Conservation (phyloP, 2,797 vertebrate species). For the Amblyraja radiata region DNA sequence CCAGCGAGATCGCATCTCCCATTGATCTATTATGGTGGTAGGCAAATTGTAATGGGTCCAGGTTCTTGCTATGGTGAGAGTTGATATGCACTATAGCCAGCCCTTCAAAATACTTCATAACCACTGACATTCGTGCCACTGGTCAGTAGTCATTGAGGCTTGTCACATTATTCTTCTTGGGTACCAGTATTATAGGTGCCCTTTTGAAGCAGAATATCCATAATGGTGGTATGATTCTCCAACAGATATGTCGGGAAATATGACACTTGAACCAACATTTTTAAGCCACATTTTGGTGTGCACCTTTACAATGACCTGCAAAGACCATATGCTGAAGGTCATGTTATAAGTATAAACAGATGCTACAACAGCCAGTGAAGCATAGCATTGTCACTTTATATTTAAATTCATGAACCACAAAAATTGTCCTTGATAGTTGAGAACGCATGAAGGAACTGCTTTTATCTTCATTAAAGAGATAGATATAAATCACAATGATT, state of each 20-base stretch:
- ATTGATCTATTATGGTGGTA: too few relatives aligned
- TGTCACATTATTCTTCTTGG: too few relatives aligned
- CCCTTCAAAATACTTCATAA: too few relatives aligned
- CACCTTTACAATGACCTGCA: neutral
- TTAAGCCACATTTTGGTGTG: neutral
- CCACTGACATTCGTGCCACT: too few relatives aligned
- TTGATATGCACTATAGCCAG: too few relatives aligned
- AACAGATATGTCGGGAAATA: neutral
- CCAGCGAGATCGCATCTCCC: too few relatives aligned
- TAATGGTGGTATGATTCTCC: neutral
- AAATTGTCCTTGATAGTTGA: neutral
- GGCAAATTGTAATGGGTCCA: too few relatives aligned
- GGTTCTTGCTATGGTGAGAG: too few relatives aligned
- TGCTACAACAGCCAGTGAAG: neutral
- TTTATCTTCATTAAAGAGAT: neutral
- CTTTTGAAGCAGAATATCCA: neutral
- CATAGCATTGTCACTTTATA: neutral
- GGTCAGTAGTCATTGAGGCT: too few relatives aligned
- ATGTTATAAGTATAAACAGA: constrained; percentile 9
- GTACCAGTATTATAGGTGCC: too few relatives aligned
- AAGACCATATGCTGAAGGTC: neutral
- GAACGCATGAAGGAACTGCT: neutral
- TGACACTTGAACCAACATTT: neutral
- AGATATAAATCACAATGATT: neutral
- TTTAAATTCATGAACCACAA: neutral